Evolutionary conservation across 1,140 invertebrate genomes (phyloP), one percentile per base, ranked within the genome.

Genomic region (Formica exsecta): DNA sequence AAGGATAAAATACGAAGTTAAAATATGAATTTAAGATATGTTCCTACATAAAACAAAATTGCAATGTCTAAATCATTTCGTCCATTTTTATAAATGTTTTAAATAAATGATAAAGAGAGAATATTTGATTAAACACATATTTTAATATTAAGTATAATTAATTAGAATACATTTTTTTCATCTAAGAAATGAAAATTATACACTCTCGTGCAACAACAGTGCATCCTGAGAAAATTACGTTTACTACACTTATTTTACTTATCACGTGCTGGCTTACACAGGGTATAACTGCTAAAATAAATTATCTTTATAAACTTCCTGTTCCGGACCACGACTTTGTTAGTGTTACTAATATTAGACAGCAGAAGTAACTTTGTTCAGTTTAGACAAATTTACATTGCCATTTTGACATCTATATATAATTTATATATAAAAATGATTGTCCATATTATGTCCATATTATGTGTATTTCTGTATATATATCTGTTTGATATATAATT

Each of bases 241-340:
- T 79, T 38, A 19, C 1, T 51, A 11, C 25, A 57, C 22, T 80
- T 38, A 54, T 5, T 6, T 80, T 57, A 54, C 7, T 36, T 44
- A 66, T 22, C 29, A 11, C 19, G 38, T 9, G 32, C 65, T 79
- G 54, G 44, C 32, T 79, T 68, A 16, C 9, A 57, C 22, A 57
- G n/a, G n/a, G 22, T 22, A 36, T 68, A 68, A 68, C 13, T 8
- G 29, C 64, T 38, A 80, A 80, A 70, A 48, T 70, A 70, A 80
- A 70, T 59, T 70, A 36, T n/a, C 1, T 57, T 70, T 59, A 70
- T 70, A 59, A 70, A 80, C 32, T 80, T 80, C 16, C 36, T 59
- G 48, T 66, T 38, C 22, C 57, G 9, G 19, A 80, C 13, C 48
- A 19, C 5, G 16, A 65, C 16, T 68, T 41, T n/a, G 32, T 48